A percentile compares a stretch with the other conserved stretches of the same genome.
Conservation (phyloP, 1,140 invertebrate genomes). For the Thaumetopoea pityocampa region DNA sequence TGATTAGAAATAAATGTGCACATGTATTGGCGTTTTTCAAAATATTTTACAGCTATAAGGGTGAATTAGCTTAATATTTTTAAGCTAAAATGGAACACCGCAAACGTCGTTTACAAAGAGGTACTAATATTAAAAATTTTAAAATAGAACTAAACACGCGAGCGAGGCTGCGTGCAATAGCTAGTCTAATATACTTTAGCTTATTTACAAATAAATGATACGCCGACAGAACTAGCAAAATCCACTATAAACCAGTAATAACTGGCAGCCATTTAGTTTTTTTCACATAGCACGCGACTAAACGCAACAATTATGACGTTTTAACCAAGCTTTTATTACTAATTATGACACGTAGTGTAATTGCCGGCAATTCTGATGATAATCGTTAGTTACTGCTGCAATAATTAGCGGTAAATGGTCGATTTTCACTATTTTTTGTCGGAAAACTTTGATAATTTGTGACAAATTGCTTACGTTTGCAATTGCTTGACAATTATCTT, state of each 20-base stretch:
- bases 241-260: conserved; percentile 4
- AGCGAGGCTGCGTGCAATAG: too few relatives aligned
- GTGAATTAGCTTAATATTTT: too few relatives aligned
- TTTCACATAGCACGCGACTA: conserved; percentile 16
- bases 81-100: too few relatives aligned
- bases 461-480: conserved; percentile 10
- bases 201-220: conserved; percentile 6
- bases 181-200: not conserved
- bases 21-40: too few relatives aligned
- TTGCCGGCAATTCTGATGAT: conserved; percentile 11
- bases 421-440: conserved; percentile 1
- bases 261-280: not conserved
- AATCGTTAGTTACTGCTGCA: conserved; percentile 2
- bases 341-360: conserved; percentile 19
- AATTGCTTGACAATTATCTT: too few relatives aligned
- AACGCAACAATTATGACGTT: conserved; percentile 11
- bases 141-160: too few relatives aligned
- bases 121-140: too few relatives aligned
- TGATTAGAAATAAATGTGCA: too few relatives aligned
- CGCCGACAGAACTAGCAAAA: conserved; percentile 6
- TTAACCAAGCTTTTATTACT: conserved; percentile 18
- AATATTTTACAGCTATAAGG: too few relatives aligned
- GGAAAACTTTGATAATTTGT: conserved; percentile 12
- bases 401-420: conserved; percentile 7
- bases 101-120: too few relatives aligned